Percentiles rank a stretch among this genome's conserved stretches.
Evolutionary conservation across 2,113 vertebrate genomes (phyloP).

Genomic region (Hippopotamus amphibius): DNA sequence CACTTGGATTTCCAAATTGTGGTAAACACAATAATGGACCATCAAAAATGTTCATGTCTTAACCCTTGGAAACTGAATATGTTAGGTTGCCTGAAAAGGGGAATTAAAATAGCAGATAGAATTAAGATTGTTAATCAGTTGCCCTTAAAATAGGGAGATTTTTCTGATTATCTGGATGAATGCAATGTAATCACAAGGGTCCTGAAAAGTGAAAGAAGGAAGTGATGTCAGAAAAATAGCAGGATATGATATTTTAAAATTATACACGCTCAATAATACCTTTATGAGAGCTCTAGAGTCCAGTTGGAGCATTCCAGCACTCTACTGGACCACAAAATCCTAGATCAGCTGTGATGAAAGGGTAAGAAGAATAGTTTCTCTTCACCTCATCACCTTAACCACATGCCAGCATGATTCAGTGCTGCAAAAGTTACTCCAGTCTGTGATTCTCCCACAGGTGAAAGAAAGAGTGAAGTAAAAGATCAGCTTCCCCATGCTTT

Average conservation of each 20-base stretch:
- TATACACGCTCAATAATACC: background rate
- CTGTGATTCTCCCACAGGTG: background rate
- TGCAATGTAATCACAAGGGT: background rate
- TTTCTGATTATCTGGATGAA: background rate
- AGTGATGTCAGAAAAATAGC: background rate
- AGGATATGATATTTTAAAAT: background rate
- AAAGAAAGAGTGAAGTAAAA: background rate
- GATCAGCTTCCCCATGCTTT: background rate
- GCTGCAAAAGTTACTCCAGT: background rate
- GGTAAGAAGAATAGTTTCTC: background rate
- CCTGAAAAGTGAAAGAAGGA: background rate
- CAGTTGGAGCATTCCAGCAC: background rate
- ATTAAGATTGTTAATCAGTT: background rate
- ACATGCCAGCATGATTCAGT: background rate
- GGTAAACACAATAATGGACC: background rate
- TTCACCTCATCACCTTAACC: background rate
- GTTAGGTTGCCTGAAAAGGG: background rate
- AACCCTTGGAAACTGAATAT: background rate
- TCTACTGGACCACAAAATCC: background rate
- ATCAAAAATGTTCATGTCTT: background rate
- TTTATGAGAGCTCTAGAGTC: background rate
- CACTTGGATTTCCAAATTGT: background rate
- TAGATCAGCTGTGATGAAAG: background rate
- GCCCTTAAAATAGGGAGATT: background rate
- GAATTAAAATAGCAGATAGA: background rate